phyloP scores from a whole-genome alignment of 2,888 invertebrate species.

The Acleris cristana region DNA sequence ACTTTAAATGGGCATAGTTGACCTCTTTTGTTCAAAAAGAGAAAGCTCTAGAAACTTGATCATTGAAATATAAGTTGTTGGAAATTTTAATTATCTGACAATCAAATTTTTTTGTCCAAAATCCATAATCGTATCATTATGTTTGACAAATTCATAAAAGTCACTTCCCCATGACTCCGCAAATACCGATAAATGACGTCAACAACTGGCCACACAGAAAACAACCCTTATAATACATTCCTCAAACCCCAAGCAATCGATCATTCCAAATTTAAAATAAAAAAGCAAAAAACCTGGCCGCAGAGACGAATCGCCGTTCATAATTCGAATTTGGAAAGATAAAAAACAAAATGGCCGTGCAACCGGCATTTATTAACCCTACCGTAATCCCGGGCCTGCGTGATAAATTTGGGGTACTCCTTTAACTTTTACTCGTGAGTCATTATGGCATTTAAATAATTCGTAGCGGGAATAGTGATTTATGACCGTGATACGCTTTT shows the following conservation, averaged over 20 bases:
- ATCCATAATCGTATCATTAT: too few relatives aligned
- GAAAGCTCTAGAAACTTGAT: too few relatives aligned
- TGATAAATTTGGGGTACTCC: conserved; percentile 73
- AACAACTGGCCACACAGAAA: conserved; percentile 45
- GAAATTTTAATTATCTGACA: too few relatives aligned
- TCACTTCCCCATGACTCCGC: conserved; percentile 35
- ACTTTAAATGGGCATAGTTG: too few relatives aligned
- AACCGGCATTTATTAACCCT: conserved; percentile 77
- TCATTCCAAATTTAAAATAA: conserved; percentile 54
- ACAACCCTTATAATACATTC: conserved; percentile 38
- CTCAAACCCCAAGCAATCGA: conserved; percentile 42
- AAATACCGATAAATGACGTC: conserved; percentile 37
- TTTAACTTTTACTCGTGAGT: conserved; percentile 75
- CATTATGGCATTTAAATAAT: conserved; percentile 84
- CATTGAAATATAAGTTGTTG: too few relatives aligned
- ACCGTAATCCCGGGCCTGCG: conserved; percentile 67
- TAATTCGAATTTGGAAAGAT: conserved; percentile 72
- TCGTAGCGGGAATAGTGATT: conserved; percentile 73
- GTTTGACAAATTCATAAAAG: background rate
- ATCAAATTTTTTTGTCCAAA: too few relatives aligned
- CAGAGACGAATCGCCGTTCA: conserved; percentile 67
- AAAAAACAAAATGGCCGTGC: conserved; percentile 72
- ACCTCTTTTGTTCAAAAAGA: too few relatives aligned
- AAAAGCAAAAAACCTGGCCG: conserved; percentile 43
- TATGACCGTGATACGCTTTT: conserved; percentile 60